phyloP scores from a whole-genome alignment of 2,888 invertebrate species.

The Pterostichus niger region DNA sequence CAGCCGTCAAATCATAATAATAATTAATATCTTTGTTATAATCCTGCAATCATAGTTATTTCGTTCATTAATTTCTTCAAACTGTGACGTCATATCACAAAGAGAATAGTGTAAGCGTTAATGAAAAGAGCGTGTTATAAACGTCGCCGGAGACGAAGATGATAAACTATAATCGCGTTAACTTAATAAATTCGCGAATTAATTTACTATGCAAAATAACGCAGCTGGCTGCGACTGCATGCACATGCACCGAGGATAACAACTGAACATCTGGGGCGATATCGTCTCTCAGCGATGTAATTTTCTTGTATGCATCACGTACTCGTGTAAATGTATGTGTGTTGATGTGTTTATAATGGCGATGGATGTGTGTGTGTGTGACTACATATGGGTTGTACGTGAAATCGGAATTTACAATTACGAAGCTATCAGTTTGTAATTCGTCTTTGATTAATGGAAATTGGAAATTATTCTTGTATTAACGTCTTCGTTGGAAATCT shows the following conservation, averaged over 20 bases:
- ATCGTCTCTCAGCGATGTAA: constrained; percentile 43
- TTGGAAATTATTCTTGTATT: constrained; percentile 55
- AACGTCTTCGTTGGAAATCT: constrained; percentile 2
- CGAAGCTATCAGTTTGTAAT: constrained; percentile 45
- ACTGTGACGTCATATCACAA: constrained; percentile 22
- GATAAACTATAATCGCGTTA: constrained; percentile 65
- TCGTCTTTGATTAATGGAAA: constrained; percentile 54
- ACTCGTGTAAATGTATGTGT: constrained; percentile 16
- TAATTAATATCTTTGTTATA: too few relatives aligned
- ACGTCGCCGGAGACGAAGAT: constrained; percentile 34
- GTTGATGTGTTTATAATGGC: constrained; percentile 51
- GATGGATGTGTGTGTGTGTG: constrained; percentile 45
- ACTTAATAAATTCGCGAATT: constrained; percentile 63
- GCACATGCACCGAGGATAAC: constrained; percentile 35
- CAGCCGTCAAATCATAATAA: too few relatives aligned
- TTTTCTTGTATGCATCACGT: constrained; percentile 45
- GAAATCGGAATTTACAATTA: constrained; percentile 63
- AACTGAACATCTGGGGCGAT: constrained; percentile 48
- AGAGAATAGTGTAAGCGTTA: constrained; percentile 32
- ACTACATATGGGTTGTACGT: not conserved
- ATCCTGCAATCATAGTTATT: too few relatives aligned
- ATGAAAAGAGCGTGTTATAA: constrained; percentile 52
- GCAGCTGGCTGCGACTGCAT: constrained; percentile 30
- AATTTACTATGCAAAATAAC: constrained; percentile 65
- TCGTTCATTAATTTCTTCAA: not conserved